Evolutionary conservation across 2,888 invertebrate species (phyloP).

Genomic region (Lasius platythorax): DNA sequence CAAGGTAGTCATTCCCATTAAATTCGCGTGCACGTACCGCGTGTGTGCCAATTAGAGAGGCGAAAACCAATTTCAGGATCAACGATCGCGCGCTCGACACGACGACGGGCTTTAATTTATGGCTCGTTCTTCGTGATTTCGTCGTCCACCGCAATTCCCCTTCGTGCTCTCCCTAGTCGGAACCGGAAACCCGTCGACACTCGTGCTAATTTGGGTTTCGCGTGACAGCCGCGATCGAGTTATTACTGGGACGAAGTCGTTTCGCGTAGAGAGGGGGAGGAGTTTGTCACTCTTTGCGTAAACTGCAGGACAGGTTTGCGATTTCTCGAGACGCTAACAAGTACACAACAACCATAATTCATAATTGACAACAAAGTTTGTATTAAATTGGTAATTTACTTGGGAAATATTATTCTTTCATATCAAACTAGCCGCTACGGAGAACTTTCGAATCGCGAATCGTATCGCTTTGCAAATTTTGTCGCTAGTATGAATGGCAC

Average conservation of each 20-base stretch:
- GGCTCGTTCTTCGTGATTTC: constrained; percentile 77
- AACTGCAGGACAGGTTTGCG: constrained; percentile 52
- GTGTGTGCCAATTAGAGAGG: constrained; percentile 74
- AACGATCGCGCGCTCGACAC: constrained; percentile 73
- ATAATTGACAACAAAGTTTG: constrained; percentile 44
- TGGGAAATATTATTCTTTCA: neutral
- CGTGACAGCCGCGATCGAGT: constrained; percentile 77
- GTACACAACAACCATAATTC: constrained; percentile 34
- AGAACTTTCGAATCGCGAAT: constrained; percentile 19
- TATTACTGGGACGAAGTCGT: constrained; percentile 70
- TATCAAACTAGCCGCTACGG: neutral
- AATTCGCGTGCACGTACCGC: constrained; percentile 72
- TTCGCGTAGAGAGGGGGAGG: constrained; percentile 49
- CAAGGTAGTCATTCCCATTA: constrained; percentile 71
- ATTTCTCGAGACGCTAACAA: constrained; percentile 29
- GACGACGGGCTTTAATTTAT: constrained; percentile 76
- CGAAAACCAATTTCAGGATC: constrained; percentile 78
- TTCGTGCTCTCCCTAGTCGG: constrained; percentile 66
- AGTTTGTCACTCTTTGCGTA: constrained; percentile 63
- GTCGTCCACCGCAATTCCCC: constrained; percentile 68
- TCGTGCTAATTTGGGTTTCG: constrained; percentile 77
- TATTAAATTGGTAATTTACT: constrained; percentile 30
- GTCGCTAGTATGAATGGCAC: neutral
- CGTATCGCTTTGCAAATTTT: constrained; percentile 18
- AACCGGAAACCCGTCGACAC: constrained; percentile 76